These are phyloP conservation scores for Neodon shergylaensis DNA, from an alignment of 2,113 vertebrate species.

Conservation along the genomic window DNA sequence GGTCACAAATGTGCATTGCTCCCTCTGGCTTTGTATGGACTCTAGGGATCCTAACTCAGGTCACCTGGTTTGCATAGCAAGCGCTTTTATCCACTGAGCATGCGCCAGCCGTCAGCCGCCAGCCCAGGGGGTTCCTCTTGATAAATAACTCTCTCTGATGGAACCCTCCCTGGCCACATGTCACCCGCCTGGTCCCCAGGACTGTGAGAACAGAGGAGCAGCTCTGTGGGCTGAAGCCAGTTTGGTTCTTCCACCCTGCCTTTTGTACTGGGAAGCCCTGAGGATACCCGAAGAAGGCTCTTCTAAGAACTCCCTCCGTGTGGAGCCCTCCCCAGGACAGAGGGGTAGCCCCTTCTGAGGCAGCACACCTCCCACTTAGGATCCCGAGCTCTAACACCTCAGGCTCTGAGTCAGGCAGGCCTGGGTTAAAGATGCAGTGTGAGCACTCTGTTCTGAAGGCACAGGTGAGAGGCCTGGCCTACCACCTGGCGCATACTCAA, in stretches of 20 bases:
- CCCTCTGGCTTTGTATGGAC: too few relatives aligned
- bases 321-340: neutral
- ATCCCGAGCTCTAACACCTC: neutral
- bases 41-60: too few relatives aligned
- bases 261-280: neutral
- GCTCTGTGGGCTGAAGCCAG: neutral
- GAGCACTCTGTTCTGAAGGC: neutral
- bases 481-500: neutral
- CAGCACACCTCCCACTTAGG: neutral
- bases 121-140: neutral
- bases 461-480: neutral
- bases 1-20: too few relatives aligned
- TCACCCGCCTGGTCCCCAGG: neutral
- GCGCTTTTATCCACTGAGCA: neutral
- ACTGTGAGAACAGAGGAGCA: constrained; percentile 27
- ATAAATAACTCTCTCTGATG: neutral
- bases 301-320: neutral
- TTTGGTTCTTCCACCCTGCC: constrained; percentile 16
- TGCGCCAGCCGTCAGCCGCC: fast-evolving
- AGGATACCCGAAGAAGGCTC: neutral
- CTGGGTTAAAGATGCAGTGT: neutral
- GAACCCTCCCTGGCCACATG: neutral
- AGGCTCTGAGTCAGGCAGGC: neutral
- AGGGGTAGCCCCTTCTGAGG: neutral
- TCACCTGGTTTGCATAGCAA: neutral